phyloP scores from a whole-genome alignment of 2,113 vertebrate genomes.

The Eublepharis macularius region DNA sequence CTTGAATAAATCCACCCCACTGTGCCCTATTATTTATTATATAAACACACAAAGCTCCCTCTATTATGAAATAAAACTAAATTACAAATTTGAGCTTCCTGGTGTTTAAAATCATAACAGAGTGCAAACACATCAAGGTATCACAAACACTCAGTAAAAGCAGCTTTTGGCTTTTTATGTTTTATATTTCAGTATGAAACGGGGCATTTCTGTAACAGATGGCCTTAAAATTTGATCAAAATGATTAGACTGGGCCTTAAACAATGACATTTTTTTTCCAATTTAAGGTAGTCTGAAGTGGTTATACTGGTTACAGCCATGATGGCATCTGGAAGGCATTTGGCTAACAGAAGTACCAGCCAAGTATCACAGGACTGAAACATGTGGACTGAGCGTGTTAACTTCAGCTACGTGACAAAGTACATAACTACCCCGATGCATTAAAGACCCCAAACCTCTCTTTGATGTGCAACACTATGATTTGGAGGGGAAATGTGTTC shows the following conservation, averaged over 20 bases:
- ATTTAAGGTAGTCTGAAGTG: constrained; percentile 48
- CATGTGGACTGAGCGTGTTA: constrained; percentile 60
- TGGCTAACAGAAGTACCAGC: constrained; percentile 57
- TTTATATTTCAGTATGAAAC: constrained; percentile 32
- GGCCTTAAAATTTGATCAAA: constrained; percentile 20
- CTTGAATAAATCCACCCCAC: background rate
- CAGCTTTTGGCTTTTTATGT: background rate
- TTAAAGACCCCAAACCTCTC: constrained; percentile 21
- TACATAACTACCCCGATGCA: constrained; percentile 29
- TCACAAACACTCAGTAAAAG: constrained; percentile 44
- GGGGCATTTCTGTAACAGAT: constrained; percentile 23
- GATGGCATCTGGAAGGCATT: constrained; percentile 74
- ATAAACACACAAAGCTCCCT: background rate
- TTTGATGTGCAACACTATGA: constrained; percentile 36
- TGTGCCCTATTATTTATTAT: background rate
- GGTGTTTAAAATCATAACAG: constrained; percentile 23
- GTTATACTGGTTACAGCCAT: constrained; percentile 49
- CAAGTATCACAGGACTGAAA: constrained; percentile 64
- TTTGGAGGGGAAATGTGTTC: background rate
- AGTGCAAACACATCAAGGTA: constrained; percentile 27
- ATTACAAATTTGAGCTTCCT: constrained; percentile 26
- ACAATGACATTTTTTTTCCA: background rate
- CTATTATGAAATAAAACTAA: constrained; percentile 19
- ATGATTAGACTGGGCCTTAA: background rate
- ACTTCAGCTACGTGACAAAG: constrained; percentile 25